Percentiles rank a stretch among this genome's conserved stretches.
Conservation (phyloP, 2,113 vertebrate species). For the Galeopterus variegatus region DNA sequence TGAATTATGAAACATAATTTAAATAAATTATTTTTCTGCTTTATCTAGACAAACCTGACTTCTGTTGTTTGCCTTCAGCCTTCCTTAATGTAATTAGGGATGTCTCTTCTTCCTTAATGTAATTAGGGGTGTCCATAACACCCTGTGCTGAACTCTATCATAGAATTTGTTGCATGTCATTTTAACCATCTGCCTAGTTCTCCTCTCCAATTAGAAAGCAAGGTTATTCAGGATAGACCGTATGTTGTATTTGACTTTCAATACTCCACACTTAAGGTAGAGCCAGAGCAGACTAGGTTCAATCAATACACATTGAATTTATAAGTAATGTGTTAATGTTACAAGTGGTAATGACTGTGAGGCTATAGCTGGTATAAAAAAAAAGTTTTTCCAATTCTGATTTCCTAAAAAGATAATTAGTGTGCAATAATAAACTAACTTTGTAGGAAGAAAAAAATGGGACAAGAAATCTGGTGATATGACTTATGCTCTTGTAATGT, state of each 20-base stretch:
- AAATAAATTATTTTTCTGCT: background rate
- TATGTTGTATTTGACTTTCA: background rate
- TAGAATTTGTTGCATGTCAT: background rate
- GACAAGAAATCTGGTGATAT: background rate
- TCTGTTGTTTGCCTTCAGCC: background rate
- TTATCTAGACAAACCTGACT: background rate
- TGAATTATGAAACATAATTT: background rate
- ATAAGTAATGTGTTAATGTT: background rate
- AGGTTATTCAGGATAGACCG: background rate
- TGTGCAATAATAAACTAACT: background rate
- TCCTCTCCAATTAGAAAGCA: background rate
- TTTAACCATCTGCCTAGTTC: background rate
- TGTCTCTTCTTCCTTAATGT: background rate
- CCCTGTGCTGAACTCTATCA: background rate
- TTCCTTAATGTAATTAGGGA: background rate
- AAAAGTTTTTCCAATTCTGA: background rate
- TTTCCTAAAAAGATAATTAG: background rate
- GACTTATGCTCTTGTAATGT: background rate
- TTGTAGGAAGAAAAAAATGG: background rate
- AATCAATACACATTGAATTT: background rate
- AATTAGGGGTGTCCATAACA: background rate
- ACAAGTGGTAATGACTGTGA: background rate
- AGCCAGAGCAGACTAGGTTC: background rate
- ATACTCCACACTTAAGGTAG: background rate
- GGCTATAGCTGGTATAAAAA: background rate